Conservation (phyloP, 2,113 vertebrate genomes). For the Sphaerodactylus townsendi region DNA sequence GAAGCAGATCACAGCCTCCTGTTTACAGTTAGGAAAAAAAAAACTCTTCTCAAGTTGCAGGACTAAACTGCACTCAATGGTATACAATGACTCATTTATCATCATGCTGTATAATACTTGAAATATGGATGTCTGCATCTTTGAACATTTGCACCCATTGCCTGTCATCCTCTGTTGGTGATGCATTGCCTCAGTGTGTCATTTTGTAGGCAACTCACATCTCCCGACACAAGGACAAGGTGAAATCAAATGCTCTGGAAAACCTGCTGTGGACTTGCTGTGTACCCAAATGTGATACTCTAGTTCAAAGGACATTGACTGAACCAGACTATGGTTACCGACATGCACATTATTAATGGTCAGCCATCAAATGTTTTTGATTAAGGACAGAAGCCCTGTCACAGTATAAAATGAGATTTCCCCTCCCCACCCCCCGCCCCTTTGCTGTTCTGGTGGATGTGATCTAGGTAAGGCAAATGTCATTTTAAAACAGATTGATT, state of each 20-base stretch:
- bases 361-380: conserved; percentile 73
- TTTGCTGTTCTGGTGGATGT: background rate
- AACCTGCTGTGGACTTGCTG: conserved; percentile 59
- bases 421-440: too few species aligned
- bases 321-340: conserved; percentile 70
- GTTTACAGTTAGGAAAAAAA: conserved; percentile 36
- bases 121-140: conserved; percentile 63
- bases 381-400: conserved; percentile 65
- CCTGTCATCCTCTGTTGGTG: conserved; percentile 55
- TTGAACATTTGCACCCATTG: conserved; percentile 66
- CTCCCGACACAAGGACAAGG: conserved; percentile 68
- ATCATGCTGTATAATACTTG: conserved; percentile 52
- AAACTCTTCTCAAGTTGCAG: conserved; percentile 59
- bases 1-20: conserved; percentile 26
- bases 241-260: conserved; percentile 74
- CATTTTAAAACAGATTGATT: conserved; percentile 50
- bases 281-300: conserved; percentile 68
- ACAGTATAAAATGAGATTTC: conserved; percentile 24
- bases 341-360: conserved; percentile 74
- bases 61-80: conserved; percentile 60
- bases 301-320: conserved; percentile 70
- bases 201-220: conserved; percentile 70
- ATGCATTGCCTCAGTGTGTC: conserved; percentile 67
- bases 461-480: conserved; percentile 30
- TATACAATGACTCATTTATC: conserved; percentile 70